Conservation (phyloP, 2,888 invertebrate species). For the Axea sp. region DNA sequence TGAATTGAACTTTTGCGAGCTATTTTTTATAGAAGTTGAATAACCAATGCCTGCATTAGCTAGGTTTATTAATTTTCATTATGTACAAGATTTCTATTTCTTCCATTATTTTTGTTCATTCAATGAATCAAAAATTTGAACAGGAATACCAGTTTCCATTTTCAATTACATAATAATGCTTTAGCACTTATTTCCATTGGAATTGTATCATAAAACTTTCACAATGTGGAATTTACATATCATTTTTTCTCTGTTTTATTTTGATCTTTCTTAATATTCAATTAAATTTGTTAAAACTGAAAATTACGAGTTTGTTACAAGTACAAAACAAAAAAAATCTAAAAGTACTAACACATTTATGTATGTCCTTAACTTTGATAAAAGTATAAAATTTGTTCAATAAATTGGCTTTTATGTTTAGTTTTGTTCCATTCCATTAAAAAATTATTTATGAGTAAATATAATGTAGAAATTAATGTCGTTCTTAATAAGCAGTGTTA, state of each 20-base stretch:
- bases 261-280: background rate
- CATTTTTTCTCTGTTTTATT: background rate
- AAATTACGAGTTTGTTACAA: background rate
- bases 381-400: conserved; percentile 8
- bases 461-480: conserved; percentile 11
- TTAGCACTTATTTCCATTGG: background rate
- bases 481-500: background rate
- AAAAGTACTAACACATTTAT: conserved; percentile 7
- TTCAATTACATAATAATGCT: conserved; percentile 11
- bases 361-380: conserved; percentile 3
- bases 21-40: conserved; percentile 14
- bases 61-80: conserved; percentile 19
- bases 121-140: conserved; percentile 14
- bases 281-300: background rate
- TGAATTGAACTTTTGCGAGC: background rate
- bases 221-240: background rate
- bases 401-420: conserved; percentile 1
- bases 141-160: conserved; percentile 21
- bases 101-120: background rate
- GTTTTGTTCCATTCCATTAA: conserved; percentile 11
- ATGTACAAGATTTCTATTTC: conserved; percentile 22
- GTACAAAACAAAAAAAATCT: conserved; percentile 11
- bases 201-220: background rate
- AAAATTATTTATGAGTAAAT: conserved; percentile 7
- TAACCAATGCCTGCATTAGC: conserved; percentile 50